phyloP scores from a whole-genome alignment of 2,797 vertebrate species.

The Diplodus sargus region DNA sequence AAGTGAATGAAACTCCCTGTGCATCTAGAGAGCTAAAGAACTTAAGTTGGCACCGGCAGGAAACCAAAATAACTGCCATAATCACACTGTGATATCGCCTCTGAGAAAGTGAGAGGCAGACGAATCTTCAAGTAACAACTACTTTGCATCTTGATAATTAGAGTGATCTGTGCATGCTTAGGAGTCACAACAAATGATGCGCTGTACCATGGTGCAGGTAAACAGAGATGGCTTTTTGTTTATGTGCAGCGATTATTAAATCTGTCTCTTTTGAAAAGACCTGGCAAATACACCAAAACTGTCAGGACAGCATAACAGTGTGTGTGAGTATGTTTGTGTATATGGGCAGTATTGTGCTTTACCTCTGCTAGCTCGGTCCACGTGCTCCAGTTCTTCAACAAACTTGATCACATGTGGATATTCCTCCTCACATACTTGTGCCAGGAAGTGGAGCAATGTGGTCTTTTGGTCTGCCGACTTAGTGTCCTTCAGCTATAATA shows the following conservation, averaged over 20 bases:
- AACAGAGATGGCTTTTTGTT: slow-evolving; percentile 8
- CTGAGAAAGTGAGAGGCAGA: slow-evolving; percentile 27
- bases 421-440: slow-evolving; percentile 92
- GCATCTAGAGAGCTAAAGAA: slow-evolving; percentile 12
- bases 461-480: slow-evolving; percentile 95
- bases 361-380: slow-evolving; percentile 98
- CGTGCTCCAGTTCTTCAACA: slow-evolving; percentile 90
- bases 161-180: background rate
- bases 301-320: background rate
- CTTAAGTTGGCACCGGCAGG: slow-evolving; percentile 38
- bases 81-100: slow-evolving; percentile 25
- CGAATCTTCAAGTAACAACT: background rate
- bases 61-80: slow-evolving; percentile 56
- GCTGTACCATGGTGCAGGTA: background rate
- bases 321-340: background rate
- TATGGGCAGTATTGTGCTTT: slow-evolving; percentile 26
- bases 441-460: slow-evolving; percentile 96
- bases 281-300: background rate
- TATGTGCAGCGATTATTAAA: background rate
- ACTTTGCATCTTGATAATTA: slow-evolving; percentile 1
- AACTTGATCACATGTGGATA: slow-evolving; percentile 91
- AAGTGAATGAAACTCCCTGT: slow-evolving; percentile 14
- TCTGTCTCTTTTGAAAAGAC: background rate
- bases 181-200: background rate
- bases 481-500: slow-evolving; percentile 92